These are phyloP conservation scores for Theristus sp. DNA, from an alignment of 2,888 invertebrate genomes.

Conservation along the genomic window DNA sequence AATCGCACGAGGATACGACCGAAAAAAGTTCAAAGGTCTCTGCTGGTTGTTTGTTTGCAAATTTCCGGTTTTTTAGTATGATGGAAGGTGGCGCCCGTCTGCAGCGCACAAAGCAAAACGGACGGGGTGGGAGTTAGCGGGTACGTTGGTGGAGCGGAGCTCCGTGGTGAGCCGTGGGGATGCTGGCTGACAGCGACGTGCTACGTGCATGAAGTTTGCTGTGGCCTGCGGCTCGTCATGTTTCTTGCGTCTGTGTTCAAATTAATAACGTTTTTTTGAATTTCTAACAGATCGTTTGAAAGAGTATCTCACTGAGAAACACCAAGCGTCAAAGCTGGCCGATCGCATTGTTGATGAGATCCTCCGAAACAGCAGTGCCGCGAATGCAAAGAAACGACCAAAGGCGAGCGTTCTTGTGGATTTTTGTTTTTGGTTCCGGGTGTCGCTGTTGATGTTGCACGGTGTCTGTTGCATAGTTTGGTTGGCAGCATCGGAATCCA, in stretches of 20 bases:
- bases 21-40: background rate
- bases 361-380: background rate
- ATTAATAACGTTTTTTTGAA: background rate
- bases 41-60: background rate
- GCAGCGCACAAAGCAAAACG: too few species aligned
- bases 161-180: too few species aligned
- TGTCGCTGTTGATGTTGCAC: too few species aligned
- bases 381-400: background rate
- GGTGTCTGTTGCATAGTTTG: too few species aligned
- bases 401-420: too few species aligned
- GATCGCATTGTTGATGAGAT: background rate
- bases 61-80: background rate
- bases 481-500: too few species aligned
- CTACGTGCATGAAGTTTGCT: background rate
- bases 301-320: background rate
- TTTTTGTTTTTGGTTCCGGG: too few species aligned
- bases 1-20: background rate
- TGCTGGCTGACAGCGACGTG: background rate
- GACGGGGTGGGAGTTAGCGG: too few species aligned
- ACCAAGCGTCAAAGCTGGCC: background rate
- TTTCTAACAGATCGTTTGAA: background rate
- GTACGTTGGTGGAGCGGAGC: too few species aligned
- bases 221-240: background rate
- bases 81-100: background rate
- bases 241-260: background rate